A percentile compares a stretch with the other conserved stretches of the same genome.
Evolutionary conservation across 37 sponge, comb jelly and placozoan species (phyloP).

Genomic region (Spongia lamella): DNA sequence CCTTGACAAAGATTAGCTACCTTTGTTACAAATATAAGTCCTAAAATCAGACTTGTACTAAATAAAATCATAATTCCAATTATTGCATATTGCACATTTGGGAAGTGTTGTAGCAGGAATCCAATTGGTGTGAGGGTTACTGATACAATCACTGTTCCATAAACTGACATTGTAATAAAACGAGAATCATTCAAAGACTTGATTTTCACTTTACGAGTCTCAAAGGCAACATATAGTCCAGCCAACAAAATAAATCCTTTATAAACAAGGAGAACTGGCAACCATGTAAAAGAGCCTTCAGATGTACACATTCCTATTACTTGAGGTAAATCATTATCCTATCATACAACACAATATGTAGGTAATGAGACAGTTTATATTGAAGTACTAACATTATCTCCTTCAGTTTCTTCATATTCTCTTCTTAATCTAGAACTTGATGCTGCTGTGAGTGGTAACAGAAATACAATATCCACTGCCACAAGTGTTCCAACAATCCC

Average conservation of each 20-base stretch:
- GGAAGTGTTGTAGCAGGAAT: slow-evolving; percentile 10
- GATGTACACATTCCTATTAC: slow-evolving; percentile 20
- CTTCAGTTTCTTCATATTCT: no score
- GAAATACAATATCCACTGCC: no score
- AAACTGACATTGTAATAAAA: slow-evolving; percentile 43
- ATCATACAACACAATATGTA: no score
- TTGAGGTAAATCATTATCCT: slow-evolving; percentile 32
- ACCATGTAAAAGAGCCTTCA: slow-evolving; percentile 16
- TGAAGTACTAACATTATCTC: no score
- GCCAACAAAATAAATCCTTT: slow-evolving; percentile 41
- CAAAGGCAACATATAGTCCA: slow-evolving; percentile 47
- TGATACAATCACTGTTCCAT: slow-evolving; percentile 2
- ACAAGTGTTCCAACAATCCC: no score
- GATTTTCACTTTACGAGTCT: slow-evolving; percentile 55
- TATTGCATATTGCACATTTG: slow-evolving; percentile 25
- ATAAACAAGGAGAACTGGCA: slow-evolving; percentile 31
- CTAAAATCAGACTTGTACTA: slow-evolving; percentile 21
- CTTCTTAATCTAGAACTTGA: no score
- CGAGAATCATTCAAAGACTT: slow-evolving; percentile 66
- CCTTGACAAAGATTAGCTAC: no score
- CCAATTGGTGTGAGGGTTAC: slow-evolving; percentile 22
- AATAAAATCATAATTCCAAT: slow-evolving; percentile 15
- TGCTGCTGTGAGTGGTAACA: no score
- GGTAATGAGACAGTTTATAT: no score
- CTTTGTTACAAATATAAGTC: slow-evolving; percentile 41